Evolutionary conservation across 2,113 vertebrate genomes (phyloP).

Genomic region (Sterrhoptilus dennistouni): DNA sequence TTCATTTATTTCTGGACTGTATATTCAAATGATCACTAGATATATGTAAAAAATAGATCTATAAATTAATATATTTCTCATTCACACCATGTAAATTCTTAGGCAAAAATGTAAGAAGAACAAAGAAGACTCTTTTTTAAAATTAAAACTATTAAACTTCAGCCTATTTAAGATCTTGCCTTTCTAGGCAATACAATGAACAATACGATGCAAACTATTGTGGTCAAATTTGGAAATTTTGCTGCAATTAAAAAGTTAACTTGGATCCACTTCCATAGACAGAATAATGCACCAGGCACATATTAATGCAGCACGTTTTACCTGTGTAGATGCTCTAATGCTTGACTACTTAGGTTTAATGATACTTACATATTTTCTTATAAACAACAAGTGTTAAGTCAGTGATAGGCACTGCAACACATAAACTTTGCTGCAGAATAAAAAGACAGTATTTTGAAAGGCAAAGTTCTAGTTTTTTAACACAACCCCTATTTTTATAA

Average conservation of each 20-base stretch:
- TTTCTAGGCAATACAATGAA: background rate
- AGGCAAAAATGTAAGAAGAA: background rate
- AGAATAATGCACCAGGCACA: background rate
- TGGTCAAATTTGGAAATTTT: background rate
- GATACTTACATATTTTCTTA: background rate
- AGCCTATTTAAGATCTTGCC: background rate
- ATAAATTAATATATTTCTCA: background rate
- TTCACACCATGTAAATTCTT: background rate
- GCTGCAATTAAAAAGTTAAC: background rate
- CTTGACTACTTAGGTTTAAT: background rate
- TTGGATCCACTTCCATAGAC: background rate
- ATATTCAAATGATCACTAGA: background rate
- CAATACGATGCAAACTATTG: background rate
- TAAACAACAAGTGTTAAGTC: background rate
- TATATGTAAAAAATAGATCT: background rate
- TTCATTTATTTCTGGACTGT: slow-evolving; percentile 17
- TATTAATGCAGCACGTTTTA: background rate
- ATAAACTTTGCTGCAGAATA: background rate
- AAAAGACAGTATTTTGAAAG: background rate
- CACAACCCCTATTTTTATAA: background rate
- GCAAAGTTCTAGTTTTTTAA: background rate
- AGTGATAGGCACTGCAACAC: background rate
- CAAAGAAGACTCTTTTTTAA: background rate
- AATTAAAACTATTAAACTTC: background rate
- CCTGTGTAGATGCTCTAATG: background rate